Evolutionary conservation across 2,888 invertebrate genomes (phyloP).

Genomic region (Zele albiditarsus): DNA sequence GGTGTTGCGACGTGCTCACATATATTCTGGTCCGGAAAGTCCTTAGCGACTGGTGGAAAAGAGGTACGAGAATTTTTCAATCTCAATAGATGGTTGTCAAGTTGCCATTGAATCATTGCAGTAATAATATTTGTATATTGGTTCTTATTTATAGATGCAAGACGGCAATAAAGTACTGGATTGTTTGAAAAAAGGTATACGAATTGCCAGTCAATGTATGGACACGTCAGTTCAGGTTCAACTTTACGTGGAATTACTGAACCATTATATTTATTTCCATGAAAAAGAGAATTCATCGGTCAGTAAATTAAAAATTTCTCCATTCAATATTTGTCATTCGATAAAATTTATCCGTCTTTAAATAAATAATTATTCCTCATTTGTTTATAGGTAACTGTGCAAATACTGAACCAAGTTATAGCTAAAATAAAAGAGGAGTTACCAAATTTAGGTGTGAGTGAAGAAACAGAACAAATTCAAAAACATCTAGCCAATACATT

Average conservation of each 20-base stretch:
- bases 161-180: slow-evolving; percentile 94
- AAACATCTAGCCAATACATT: slow-evolving; percentile 95
- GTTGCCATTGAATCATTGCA: neutral
- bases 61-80: slow-evolving; percentile 65
- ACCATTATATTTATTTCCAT: slow-evolving; percentile 93
- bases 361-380: neutral
- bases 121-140: slow-evolving; percentile 15
- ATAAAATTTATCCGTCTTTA: neutral
- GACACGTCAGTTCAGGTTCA: slow-evolving; percentile 97
- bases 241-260: slow-evolving; percentile 94
- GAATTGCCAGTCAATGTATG: slow-evolving; percentile 98
- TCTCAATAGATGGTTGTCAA: neutral
- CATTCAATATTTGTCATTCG: neutral
- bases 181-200: slow-evolving; percentile 94
- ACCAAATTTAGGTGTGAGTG: slow-evolving; percentile 93
- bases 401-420: slow-evolving; percentile 83
- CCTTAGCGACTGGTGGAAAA: slow-evolving; percentile 72
- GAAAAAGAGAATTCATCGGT: slow-evolving; percentile 88
- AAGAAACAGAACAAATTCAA: slow-evolving; percentile 97
- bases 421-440: slow-evolving; percentile 94
- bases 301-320: slow-evolving; percentile 64
- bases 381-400: slow-evolving; percentile 77
- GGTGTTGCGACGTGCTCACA: slow-evolving; percentile 96
- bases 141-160: slow-evolving; percentile 77
- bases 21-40: slow-evolving; percentile 96